Conservation (phyloP, 92 coral and sea anemone species). For the Ricordea florida region DNA sequence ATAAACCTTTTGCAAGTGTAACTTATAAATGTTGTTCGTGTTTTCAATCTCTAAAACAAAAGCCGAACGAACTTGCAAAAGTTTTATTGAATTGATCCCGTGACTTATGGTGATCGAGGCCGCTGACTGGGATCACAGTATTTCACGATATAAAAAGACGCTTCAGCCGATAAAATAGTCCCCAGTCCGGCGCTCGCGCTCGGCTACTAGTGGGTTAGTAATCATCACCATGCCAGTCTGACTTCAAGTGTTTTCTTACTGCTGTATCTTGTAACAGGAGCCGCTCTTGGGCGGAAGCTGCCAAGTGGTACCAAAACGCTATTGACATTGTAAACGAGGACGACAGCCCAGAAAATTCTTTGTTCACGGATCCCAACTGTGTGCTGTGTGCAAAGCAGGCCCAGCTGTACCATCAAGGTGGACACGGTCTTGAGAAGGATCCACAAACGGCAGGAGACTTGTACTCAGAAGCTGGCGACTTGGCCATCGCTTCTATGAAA, state of each 20-base stretch:
- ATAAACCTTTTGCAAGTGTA: too few species aligned
- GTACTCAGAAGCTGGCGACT: slow-evolving; percentile 90
- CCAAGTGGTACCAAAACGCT: slow-evolving; percentile 85
- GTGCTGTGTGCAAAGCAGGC: slow-evolving; percentile 78
- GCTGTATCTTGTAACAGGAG: slow-evolving; percentile 24
- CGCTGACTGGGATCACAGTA: too few species aligned
- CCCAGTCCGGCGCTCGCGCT: too few species aligned
- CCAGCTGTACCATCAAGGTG: slow-evolving; percentile 85
- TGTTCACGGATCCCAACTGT: slow-evolving; percentile 78
- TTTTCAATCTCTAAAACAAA: too few species aligned
- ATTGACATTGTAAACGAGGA: slow-evolving; percentile 77
- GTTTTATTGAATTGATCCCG: too few species aligned
- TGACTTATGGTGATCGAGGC: too few species aligned
- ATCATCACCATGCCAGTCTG: background rate
- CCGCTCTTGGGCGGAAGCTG: slow-evolving; percentile 81
- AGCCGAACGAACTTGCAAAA: too few species aligned
- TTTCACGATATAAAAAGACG: too few species aligned
- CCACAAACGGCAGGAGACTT: slow-evolving; percentile 87
- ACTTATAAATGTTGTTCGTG: too few species aligned
- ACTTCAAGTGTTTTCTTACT: background rate
- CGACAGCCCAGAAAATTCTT: slow-evolving; percentile 75
- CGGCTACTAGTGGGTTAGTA: too few species aligned
- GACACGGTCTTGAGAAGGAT: slow-evolving; percentile 89
- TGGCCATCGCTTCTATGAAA: slow-evolving; percentile 93
- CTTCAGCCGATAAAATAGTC: too few species aligned